A percentile compares a stretch with the other conserved stretches of the same genome.
These are phyloP conservation scores for Sebastes nivosus DNA, from an alignment of 2,797 vertebrate genomes.

Conservation along the genomic window DNA sequence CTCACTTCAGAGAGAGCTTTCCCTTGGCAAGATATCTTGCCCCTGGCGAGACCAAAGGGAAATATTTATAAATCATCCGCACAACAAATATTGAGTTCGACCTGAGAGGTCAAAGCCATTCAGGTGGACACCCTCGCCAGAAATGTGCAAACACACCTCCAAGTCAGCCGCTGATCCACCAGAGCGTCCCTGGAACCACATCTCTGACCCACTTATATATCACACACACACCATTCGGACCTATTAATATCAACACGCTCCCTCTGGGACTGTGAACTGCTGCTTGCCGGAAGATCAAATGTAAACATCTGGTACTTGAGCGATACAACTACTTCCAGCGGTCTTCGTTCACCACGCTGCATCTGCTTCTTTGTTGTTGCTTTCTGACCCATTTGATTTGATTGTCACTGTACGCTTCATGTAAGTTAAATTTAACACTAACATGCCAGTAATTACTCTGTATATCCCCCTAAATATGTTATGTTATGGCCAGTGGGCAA, in stretches of 20 bases:
- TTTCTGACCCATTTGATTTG: constrained; percentile 16
- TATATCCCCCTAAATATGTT: constrained; percentile 30
- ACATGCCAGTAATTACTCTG: constrained; percentile 23
- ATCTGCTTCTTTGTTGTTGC: constrained; percentile 32
- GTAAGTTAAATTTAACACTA: constrained; percentile 46
- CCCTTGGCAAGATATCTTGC: constrained; percentile 55
- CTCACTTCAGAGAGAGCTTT: constrained; percentile 73
- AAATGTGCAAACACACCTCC: constrained; percentile 63
- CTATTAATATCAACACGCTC: constrained; percentile 59
- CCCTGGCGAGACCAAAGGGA: constrained; percentile 75
- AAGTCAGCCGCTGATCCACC: constrained; percentile 39
- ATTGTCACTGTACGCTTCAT: background rate
- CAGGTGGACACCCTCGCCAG: constrained; percentile 41
- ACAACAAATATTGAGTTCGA: constrained; percentile 77
- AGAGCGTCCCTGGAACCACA: constrained; percentile 34
- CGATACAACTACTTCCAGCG: constrained; percentile 28
- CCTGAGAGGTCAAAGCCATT: constrained; percentile 61
- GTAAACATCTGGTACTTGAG: constrained; percentile 52
- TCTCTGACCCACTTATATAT: constrained; percentile 55
- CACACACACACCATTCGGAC: constrained; percentile 41
- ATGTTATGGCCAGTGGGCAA: background rate
- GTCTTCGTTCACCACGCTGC: background rate
- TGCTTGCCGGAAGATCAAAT: constrained; percentile 60
- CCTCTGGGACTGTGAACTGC: constrained; percentile 46
- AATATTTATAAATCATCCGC: constrained; percentile 82